These are phyloP conservation scores for Crenuchus spilurus DNA, from an alignment of 2,797 vertebrate species.

Conservation along the genomic window DNA sequence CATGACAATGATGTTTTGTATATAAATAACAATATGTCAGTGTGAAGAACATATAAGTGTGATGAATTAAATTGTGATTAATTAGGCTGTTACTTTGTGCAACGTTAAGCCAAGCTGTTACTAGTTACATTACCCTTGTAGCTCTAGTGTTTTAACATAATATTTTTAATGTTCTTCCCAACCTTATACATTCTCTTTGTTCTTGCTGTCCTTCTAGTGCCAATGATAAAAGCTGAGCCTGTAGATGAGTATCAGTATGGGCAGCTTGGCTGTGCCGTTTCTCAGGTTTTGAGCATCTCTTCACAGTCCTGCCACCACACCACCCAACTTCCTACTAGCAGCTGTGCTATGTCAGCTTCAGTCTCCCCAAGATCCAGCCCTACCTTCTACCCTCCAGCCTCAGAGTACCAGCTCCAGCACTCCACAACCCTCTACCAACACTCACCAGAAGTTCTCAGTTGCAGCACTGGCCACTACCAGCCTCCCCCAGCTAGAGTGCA, in stretches of 20 bases:
- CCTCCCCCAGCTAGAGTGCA: slow-evolving; percentile 62
- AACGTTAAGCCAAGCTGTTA: too few species aligned
- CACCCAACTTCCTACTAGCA: slow-evolving; percentile 75
- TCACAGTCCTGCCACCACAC: slow-evolving; percentile 82
- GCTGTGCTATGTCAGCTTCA: slow-evolving; percentile 78
- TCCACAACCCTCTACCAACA: slow-evolving; percentile 78
- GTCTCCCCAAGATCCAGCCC: slow-evolving; percentile 54
- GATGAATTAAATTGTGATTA: too few species aligned
- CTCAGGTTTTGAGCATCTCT: slow-evolving; percentile 77
- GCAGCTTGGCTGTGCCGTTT: slow-evolving; percentile 78
- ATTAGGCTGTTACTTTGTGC: too few species aligned
- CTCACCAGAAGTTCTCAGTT: slow-evolving; percentile 70
- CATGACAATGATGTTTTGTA: too few species aligned
- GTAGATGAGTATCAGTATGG: slow-evolving; percentile 86
- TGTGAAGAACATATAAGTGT: too few species aligned
- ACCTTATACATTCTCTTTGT: too few species aligned
- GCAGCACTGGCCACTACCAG: slow-evolving; percentile 82
- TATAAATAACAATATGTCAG: too few species aligned
- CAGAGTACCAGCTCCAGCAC: slow-evolving; percentile 80
- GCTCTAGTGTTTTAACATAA: too few species aligned
- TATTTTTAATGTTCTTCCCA: too few species aligned
- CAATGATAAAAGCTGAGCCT: slow-evolving; percentile 93
- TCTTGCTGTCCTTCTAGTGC: slow-evolving; percentile 72
- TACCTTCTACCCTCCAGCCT: slow-evolving; percentile 72
- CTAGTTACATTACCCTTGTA: too few species aligned